Evolutionary conservation across 2,113 vertebrate genomes (phyloP).

Genomic region (Brachypteracias leptosomus): DNA sequence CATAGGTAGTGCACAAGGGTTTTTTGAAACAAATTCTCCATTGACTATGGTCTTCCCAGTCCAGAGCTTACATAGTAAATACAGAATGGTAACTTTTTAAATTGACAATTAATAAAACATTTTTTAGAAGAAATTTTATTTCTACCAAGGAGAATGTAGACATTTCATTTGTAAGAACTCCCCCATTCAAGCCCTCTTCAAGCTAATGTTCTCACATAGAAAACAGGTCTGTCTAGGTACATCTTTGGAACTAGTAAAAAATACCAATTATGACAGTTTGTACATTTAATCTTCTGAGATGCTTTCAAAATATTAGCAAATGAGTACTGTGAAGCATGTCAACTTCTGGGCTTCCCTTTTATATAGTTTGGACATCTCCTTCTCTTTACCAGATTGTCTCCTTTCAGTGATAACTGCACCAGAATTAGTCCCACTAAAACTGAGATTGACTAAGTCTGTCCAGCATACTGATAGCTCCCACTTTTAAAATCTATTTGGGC

Average conservation of each 20-base stretch:
- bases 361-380: background rate
- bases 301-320: background rate
- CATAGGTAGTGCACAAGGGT: too few relatives aligned
- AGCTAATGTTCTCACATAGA: background rate
- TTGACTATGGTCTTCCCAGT: too few relatives aligned
- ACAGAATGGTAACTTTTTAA: too few relatives aligned
- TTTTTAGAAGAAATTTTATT: background rate
- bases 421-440: background rate
- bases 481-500: background rate
- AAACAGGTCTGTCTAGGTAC: background rate
- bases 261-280: background rate
- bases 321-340: background rate
- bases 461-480: background rate
- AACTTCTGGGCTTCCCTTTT: background rate
- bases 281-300: background rate
- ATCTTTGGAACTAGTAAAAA: background rate
- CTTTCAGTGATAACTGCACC: background rate
- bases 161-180: background rate
- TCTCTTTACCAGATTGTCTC: background rate
- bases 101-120: too few relatives aligned
- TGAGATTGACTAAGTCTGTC: background rate
- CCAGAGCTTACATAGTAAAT: too few relatives aligned
- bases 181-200: background rate
- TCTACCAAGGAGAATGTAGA: background rate
- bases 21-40: too few relatives aligned